A percentile compares a stretch with the other conserved stretches of the same genome.
These are phyloP conservation scores for Fulmarus glacialis DNA, from an alignment of 2,113 vertebrate species.

Conservation along the genomic window DNA sequence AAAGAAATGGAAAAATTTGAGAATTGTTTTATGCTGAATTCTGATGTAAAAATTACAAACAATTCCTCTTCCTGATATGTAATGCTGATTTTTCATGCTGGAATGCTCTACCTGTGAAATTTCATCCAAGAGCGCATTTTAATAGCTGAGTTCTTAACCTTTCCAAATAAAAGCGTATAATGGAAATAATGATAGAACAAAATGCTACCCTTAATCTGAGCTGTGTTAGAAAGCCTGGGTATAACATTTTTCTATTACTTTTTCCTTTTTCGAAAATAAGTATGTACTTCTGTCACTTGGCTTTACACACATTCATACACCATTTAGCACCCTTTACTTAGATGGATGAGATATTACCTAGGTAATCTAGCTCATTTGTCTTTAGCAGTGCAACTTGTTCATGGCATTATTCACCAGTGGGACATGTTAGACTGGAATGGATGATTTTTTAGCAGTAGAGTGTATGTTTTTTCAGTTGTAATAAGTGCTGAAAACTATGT, in stretches of 20 bases:
- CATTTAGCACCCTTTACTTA: neutral
- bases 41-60: neutral
- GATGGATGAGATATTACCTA: neutral
- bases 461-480: neutral
- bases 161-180: neutral
- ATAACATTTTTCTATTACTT: conserved; percentile 8
- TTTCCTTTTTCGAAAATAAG: neutral
- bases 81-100: neutral
- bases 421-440: neutral
- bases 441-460: neutral
- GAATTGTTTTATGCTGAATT: neutral
- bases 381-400: neutral
- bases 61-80: neutral
- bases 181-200: conserved; percentile 18
- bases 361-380: conserved; percentile 10
- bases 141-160: neutral
- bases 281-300: neutral
- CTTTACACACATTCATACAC: conserved; percentile 1
- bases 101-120: conserved; percentile 1
- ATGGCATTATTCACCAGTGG: neutral
- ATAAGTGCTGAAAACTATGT: neutral
- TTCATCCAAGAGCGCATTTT: conserved; percentile 6
- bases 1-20: neutral
- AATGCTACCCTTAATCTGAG: conserved; percentile 30
- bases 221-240: neutral